Base-by-base conservation (phyloP, 2,113 vertebrate genomes). In the Phylloscopus whistleri region DNA sequence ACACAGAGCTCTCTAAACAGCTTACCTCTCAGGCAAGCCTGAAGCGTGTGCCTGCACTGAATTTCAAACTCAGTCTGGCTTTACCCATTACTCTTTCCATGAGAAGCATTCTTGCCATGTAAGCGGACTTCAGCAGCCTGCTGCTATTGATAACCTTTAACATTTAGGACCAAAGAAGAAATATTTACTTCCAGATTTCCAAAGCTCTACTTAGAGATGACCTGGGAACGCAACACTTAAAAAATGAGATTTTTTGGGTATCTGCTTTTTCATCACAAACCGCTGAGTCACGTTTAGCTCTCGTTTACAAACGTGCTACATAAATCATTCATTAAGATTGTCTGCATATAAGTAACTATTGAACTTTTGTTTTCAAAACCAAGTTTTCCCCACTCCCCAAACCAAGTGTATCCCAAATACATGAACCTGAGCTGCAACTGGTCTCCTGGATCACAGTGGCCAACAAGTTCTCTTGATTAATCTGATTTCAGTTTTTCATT, bases 71-170 rank as follows among this genome's bases (percentile, higher is more conserved):
- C 72, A 60, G 35, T 58, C 76, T 95, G 63, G 8, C 86, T 94
- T 93, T 49, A 77, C 43, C 52, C 19, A 15, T 64, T 84, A 52
- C 44, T 73, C 28, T 90, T 86, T 66, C 44, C 82, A 62, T 46
- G 59, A 89, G 72, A 91, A 70, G n/a, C 27, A 2, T 46, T 88
- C 28, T 68, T 91, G 41, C 62, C 49, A 56, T 92, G 80, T 59
- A 51, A 78, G 73, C 81, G 91, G 78, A 85, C 60, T 96, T 94
- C 73, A 92, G 84, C 81, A 90, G 87, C 49, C 30, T 81, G 78
- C 48, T 92, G 66, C 73, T 95, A 94, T 91, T 84, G 81, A 95
- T 75, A 85, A 74, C 44, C 62, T 70, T 88, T 96, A 87, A 83
- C 23, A 66, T 73, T 52, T 56, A 49, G 44, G 75, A 78, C 31